Evolutionary conservation across 2,113 vertebrate genomes (phyloP), one percentile per base, ranked within the genome.

Genomic region (Pitta sordida): DNA sequence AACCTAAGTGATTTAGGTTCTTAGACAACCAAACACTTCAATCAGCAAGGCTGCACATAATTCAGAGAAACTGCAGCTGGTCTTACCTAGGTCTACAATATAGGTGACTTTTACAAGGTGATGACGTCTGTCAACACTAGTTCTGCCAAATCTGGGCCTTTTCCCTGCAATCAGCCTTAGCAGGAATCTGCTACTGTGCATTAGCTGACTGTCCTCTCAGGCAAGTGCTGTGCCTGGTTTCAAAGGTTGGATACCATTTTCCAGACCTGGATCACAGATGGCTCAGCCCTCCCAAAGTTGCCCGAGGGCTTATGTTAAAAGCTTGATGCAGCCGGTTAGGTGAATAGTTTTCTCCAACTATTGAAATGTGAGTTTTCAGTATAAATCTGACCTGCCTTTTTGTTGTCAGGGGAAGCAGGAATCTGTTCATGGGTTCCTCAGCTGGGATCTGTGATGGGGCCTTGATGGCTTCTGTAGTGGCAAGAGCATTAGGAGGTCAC

Each of bases 91-190:
- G 6, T 83, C 26, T 89, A 32, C 41, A 81, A 60, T 27, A 41
- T 6, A 77, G 64, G 83, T 83, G 80, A 23, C 71, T 96, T 90
- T 91, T 86, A 90, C 75, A 86, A 85, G 70, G 75, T 94, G 70
- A 36, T 91, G 90, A 77, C 82, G 70, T 89, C 51, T 93, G 74
- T 73, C 59, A 69, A 7, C 68, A 65, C 55, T 53, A 37, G 55
- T 60, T 29, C 51, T 92, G 67, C 51, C 73, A 73, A 83, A 83
- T 90, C 82, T 69, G 51, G 85, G 63, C 78, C 52, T 4, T 90
- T 71, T 62, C n/a, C 43, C 48, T 69, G 67, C 53, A 77, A 2
- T 81, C 82, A 34, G 55, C 4, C 6, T 63, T 77, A 59, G 59
- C 29, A 8, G 29, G 59, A 59, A 16, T 62, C 12, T 7, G 7